phyloP scores from a whole-genome alignment of 2,797 vertebrate genomes.

The Cyprinodon diabolis region DNA sequence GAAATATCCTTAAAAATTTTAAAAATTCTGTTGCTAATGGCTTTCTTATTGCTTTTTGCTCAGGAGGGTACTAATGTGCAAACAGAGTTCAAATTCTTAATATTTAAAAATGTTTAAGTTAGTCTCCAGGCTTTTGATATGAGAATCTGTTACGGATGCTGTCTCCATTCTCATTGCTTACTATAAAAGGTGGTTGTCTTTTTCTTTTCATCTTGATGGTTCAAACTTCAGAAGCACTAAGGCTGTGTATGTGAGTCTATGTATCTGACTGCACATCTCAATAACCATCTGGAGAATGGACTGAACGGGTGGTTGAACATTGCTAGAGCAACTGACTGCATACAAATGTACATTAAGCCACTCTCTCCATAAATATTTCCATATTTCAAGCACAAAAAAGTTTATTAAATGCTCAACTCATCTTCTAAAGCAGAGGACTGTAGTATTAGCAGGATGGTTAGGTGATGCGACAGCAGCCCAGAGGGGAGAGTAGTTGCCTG shows the following conservation, averaged over 20 bases:
- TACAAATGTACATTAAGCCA: neutral
- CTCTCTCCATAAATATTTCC: neutral
- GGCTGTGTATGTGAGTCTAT: neutral
- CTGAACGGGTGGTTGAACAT: neutral
- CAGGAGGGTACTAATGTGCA: neutral
- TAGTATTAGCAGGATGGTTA: neutral
- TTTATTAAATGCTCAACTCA: neutral
- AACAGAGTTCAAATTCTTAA: neutral
- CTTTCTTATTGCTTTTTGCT: neutral
- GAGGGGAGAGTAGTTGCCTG: neutral
- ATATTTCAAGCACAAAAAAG: neutral
- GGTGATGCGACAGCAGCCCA: neutral
- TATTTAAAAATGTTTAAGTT: neutral
- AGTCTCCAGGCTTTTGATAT: neutral
- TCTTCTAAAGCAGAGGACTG: neutral
- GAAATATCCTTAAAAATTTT: constrained; percentile 2
- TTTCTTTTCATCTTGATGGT: neutral
- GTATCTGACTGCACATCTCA: neutral
- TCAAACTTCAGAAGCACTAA: neutral
- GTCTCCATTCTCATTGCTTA: neutral
- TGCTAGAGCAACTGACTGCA: neutral
- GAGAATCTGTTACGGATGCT: neutral
- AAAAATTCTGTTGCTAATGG: neutral
- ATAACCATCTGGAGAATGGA: constrained; percentile 4
- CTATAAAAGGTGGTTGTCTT: neutral